Percentiles rank a stretch among this genome's conserved stretches.
Conservation (phyloP, 2,113 vertebrate genomes). For the Pluvialis apricaria region DNA sequence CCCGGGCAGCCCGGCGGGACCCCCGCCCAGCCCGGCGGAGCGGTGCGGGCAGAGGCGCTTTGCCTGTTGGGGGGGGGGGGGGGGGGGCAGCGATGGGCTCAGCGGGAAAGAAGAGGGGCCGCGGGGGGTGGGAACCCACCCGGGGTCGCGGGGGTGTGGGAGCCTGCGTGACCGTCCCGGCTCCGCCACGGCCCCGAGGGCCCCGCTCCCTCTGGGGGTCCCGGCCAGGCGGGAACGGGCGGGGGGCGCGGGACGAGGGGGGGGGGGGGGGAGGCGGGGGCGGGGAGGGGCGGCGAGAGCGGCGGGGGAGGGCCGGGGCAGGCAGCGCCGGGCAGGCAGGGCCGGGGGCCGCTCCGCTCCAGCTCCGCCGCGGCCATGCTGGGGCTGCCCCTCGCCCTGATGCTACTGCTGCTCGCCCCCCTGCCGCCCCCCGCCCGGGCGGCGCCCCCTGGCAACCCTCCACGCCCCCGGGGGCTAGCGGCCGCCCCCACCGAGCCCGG, state of each 20-base stretch:
- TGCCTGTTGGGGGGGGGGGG: neutral
- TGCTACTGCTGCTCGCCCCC: neutral
- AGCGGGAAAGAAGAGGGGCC: neutral
- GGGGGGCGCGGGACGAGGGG: neutral
- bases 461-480: neutral
- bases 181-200: neutral
- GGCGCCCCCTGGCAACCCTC: neutral
- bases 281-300: neutral
- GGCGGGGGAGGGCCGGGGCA: neutral
- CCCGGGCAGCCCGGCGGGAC: neutral
- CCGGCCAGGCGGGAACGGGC: neutral
- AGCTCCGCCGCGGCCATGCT: neutral
- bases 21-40: neutral
- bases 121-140: neutral
- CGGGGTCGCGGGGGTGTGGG: neutral
- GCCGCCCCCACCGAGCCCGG: neutral
- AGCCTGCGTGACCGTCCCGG: neutral
- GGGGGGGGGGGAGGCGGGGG: neutral
- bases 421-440: neutral
- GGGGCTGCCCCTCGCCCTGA: neutral
- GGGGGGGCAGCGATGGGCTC: neutral
- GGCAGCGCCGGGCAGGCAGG: neutral
- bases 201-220: neutral
- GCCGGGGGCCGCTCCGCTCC: neutral
- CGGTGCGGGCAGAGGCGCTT: neutral